Base-by-base conservation (phyloP, 2,888 invertebrate genomes). In the Sericinus montela region DNA sequence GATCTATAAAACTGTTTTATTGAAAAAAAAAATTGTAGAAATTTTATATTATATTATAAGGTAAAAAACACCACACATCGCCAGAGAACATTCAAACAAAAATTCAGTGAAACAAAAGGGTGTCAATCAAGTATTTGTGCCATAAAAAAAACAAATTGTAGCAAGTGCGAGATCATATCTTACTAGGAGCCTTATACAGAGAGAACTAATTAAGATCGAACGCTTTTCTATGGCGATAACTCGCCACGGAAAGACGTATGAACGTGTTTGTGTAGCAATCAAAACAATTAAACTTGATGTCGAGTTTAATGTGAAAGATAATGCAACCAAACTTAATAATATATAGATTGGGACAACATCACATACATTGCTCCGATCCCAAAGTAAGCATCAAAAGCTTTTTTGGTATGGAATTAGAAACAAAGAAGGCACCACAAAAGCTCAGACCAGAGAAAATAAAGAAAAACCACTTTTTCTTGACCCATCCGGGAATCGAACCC, bases 161-260 rank as follows among this genome's bases (percentile, higher is more conserved):
- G 76, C 80, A 85, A 83, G 80, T 80, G 75, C 68, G 74, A 77
- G 87, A 88, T 88, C 67, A 72, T 87, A 88, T 88, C 88, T 69
- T 63, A 58, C 80, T 80, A 87, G 86, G 80, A 84, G 83, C 81
- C 11, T 84, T 75, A 80, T 81, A 85, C 79, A 85, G 83, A 85
- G 84, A 87, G 85, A 88, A 86, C 84, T 88, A 88, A 88, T 88
- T 88, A 88, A 87, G 88, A 88, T 88, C 86, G 80, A 77, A 70
- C 72, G 83, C 80, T 87, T 86, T 86, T 82, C 87, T 83, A 79
- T 69, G 74, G 75, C 83, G 88, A 88, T 88, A 88, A 85, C 78
- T 84, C 70, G 73, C 70, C 63, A 59, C 72, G 72, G 80, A 80
- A 80, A 72, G 79, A 76, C 75, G 73, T 66, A 67, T 75, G 72